phyloP scores from a whole-genome alignment of 2,888 invertebrate genomes.

The Dynastes hyllus region DNA sequence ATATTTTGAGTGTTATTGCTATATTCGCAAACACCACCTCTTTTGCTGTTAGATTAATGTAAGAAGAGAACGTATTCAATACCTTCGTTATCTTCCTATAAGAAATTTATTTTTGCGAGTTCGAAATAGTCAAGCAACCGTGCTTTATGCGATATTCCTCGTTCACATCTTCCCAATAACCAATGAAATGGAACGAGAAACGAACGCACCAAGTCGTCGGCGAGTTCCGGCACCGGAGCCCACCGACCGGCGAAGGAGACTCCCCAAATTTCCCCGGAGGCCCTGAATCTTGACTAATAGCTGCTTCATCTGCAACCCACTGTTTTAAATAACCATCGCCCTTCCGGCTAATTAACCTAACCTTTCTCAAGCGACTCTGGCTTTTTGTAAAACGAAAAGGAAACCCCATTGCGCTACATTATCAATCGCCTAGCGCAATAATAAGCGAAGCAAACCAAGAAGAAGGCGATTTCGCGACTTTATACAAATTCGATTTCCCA shows the following conservation, averaged over 20 bases:
- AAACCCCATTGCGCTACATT: conserved; percentile 22
- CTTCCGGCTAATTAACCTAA: conserved; percentile 61
- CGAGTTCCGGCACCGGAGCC: background rate
- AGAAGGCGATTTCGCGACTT: conserved; percentile 4
- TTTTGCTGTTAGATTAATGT: too few relatives aligned
- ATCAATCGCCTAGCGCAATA: conserved; percentile 41
- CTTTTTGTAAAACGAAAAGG: background rate
- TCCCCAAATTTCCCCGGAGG: conserved; percentile 58
- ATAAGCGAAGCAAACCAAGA: conserved; percentile 15
- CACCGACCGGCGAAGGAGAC: conserved; percentile 52
- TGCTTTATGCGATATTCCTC: background rate
- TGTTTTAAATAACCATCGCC: conserved; percentile 62
- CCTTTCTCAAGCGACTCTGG: conserved; percentile 52
- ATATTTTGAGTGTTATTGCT: too few relatives aligned
- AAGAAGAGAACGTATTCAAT: too few relatives aligned
- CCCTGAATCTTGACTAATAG: conserved; percentile 62
- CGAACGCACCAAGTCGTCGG: conserved; percentile 28
- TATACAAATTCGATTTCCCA: conserved; percentile 4
- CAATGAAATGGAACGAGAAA: conserved; percentile 51
- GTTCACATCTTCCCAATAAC: conserved; percentile 56
- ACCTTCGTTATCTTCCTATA: too few relatives aligned
- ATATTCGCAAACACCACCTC: too few relatives aligned
- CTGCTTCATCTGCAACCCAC: conserved; percentile 60
- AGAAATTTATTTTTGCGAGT: conserved; percentile 1
- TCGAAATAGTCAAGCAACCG: conserved; percentile 24